Percentiles rank a stretch among this genome's conserved stretches.
Evolutionary conservation across 2,797 vertebrate genomes (phyloP).

Genomic region (Menidia menidia): DNA sequence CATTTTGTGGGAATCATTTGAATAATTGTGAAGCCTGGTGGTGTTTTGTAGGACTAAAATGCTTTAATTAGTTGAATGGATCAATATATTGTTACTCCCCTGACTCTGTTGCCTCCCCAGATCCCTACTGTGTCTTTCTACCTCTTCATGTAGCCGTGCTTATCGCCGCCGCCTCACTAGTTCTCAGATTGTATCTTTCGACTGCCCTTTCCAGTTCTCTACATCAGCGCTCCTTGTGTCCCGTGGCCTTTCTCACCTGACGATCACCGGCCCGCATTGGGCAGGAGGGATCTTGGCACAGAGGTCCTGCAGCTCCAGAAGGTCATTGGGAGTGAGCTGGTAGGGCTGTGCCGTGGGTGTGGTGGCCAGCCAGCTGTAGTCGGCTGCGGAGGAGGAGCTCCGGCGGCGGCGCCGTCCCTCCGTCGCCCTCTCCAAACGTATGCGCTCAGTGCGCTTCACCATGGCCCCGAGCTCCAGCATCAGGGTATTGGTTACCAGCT

Average conservation of each 20-base stretch:
- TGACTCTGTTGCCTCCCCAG: too few relatives aligned
- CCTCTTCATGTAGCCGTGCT: neutral
- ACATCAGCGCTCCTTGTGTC: neutral
- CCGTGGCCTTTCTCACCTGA: constrained; percentile 70
- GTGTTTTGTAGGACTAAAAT: too few relatives aligned
- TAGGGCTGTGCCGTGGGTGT: constrained; percentile 72
- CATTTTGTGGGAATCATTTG: too few relatives aligned
- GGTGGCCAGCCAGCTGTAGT: constrained; percentile 86
- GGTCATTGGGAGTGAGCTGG: constrained; percentile 81
- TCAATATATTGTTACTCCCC: too few relatives aligned
- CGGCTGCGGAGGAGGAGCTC: constrained; percentile 79
- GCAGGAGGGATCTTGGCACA: constrained; percentile 83
- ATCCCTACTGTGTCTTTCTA: neutral
- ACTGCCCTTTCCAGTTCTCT: neutral
- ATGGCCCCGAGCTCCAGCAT: constrained; percentile 87
- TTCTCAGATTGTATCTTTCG: neutral
- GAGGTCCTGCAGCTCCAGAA: constrained; percentile 85
- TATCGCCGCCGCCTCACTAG: too few relatives aligned
- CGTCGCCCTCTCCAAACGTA: constrained; percentile 78
- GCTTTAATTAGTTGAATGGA: too few relatives aligned
- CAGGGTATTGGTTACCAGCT: constrained; percentile 86
- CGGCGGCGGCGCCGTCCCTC: constrained; percentile 75
- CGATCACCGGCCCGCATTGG: constrained; percentile 84
- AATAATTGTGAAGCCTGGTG: too few relatives aligned
- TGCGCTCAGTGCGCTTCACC: constrained; percentile 84